phyloP scores from a whole-genome alignment of 2,888 invertebrate genomes.

The Alviniconcha strummeri region DNA sequence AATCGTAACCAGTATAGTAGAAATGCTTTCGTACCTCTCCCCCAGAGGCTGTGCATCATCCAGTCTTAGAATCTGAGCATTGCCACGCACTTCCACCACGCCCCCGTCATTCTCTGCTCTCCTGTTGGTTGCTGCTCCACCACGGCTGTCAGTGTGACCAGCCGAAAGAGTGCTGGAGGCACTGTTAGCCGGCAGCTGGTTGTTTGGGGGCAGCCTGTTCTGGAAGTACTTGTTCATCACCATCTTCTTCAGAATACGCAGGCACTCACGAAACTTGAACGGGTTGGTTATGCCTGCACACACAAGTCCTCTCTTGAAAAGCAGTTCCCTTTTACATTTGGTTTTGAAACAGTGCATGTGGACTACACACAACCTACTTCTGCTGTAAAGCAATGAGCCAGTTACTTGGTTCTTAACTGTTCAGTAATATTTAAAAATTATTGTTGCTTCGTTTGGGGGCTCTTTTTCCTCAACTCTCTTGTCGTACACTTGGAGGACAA shows the following conservation, averaged over 20 bases:
- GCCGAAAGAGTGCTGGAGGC: no score
- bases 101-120: background rate
- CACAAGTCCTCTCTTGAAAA: background rate
- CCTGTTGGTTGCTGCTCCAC: background rate
- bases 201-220: background rate
- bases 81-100: background rate
- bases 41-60: background rate
- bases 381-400: background rate
- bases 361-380: background rate
- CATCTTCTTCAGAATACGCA: constrained; percentile 60
- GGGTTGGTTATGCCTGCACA: constrained; percentile 63
- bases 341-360: background rate
- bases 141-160: background rate
- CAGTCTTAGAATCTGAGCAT: background rate
- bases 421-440: no score
- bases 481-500: no score
- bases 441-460: no score
- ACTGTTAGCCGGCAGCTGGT: no score
- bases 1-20: no score
- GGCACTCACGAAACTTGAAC: constrained; percentile 66
- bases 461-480: no score
- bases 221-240: constrained; percentile 48
- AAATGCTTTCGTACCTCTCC: no score
- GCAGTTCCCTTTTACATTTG: background rate
- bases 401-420: no score